A percentile compares a stretch with the other conserved stretches of the same genome.
Evolutionary conservation across 2,888 invertebrate genomes (phyloP).

Genomic region (Chalcis sispes): DNA sequence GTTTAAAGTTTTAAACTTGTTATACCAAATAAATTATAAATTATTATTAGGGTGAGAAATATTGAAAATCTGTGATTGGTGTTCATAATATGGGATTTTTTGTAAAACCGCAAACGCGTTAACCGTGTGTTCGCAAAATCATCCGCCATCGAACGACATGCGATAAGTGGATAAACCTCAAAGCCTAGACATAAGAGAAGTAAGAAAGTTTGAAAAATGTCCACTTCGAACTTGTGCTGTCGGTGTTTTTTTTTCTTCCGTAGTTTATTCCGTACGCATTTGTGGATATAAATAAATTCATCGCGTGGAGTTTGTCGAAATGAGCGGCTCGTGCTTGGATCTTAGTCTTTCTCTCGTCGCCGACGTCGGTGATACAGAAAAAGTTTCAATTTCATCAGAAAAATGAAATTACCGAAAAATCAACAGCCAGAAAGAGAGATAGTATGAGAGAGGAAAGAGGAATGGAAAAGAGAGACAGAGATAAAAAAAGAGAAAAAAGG

Average conservation of each 20-base stretch:
- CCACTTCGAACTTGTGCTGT: conserved; percentile 26
- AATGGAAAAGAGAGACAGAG: too few species aligned
- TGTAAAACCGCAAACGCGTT: too few species aligned
- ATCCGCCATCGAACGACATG: too few species aligned
- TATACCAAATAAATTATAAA: too few species aligned
- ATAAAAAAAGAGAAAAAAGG: background rate
- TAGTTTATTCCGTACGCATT: background rate
- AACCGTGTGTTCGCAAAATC: too few species aligned
- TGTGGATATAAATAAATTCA: background rate
- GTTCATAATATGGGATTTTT: too few species aligned
- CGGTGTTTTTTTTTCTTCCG: background rate
- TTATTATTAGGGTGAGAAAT: too few species aligned
- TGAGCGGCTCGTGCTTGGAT: background rate
- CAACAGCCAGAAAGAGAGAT: conserved; percentile 1
- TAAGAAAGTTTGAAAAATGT: conserved; percentile 44
- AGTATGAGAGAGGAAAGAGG: background rate
- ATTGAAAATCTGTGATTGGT: too few species aligned
- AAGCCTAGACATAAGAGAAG: background rate
- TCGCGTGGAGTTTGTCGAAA: too few species aligned
- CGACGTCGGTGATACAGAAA: background rate
- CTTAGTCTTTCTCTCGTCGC: background rate
- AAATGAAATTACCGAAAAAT: conserved; percentile 45
- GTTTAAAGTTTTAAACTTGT: too few species aligned
- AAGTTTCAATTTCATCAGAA: conserved; percentile 39
- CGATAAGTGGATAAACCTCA: too few species aligned